These are phyloP conservation scores for Hippocampus barbouri DNA, from an alignment of 2,113 vertebrate species.

Conservation along the genomic window DNA sequence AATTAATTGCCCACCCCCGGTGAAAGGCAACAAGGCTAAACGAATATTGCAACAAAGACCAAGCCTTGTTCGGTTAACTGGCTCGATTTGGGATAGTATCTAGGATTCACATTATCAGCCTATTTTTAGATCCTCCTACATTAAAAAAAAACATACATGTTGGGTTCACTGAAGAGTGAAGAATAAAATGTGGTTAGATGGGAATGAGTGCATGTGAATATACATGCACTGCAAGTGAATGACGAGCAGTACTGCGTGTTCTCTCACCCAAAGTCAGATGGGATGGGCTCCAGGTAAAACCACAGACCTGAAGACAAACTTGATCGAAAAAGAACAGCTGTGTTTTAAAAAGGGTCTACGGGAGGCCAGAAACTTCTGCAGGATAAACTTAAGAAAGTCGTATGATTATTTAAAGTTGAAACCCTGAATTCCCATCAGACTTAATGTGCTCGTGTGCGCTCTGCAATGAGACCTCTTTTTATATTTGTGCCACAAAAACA, in stretches of 20 bases:
- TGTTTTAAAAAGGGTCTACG: slow-evolving; percentile 11
- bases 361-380: slow-evolving; percentile 34
- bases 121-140: neutral
- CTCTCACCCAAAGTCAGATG: neutral
- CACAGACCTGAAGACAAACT: neutral
- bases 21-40: too few relatives aligned
- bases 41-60: too few relatives aligned
- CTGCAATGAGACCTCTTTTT: slow-evolving; percentile 54
- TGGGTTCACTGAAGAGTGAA: neutral
- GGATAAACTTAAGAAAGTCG: slow-evolving; percentile 40
- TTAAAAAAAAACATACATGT: neutral
- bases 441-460: slow-evolving; percentile 58
- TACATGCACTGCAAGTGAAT: neutral
- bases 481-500: slow-evolving; percentile 51
- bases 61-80: too few relatives aligned
- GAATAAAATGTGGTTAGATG: neutral
- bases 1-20: too few relatives aligned
- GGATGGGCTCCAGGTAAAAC: neutral
- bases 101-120: too few relatives aligned
- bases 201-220: neutral
- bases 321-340: neutral
- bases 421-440: slow-evolving; percentile 44
- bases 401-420: slow-evolving; percentile 50
- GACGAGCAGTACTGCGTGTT: neutral
- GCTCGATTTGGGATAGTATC: too few relatives aligned